These are phyloP conservation scores for Craniophora ligustri DNA, from an alignment of 2,888 invertebrate genomes.

Conservation along the genomic window DNA sequence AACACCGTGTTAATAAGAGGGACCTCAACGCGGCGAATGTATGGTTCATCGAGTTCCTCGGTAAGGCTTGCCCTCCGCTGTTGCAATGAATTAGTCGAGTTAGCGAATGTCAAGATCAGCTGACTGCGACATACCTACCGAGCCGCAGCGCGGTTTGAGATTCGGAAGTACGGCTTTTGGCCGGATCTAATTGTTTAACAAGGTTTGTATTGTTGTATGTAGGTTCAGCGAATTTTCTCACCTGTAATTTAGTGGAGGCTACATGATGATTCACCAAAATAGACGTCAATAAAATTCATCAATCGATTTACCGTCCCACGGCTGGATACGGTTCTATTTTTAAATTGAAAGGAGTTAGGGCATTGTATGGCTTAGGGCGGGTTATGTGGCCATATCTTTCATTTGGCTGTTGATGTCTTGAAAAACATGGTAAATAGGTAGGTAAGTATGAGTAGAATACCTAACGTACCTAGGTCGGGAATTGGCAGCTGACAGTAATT, in stretches of 20 bases:
- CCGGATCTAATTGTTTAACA: constrained; percentile 29
- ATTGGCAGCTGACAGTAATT: background rate
- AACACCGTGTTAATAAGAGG: constrained; percentile 69
- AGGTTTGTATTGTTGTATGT: constrained; percentile 30
- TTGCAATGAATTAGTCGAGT: constrained; percentile 66
- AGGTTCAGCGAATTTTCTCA: background rate
- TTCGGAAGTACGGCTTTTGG: constrained; percentile 42
- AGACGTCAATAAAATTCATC: no score
- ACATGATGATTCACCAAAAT: background rate
- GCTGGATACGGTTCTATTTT: no score
- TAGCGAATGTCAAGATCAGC: constrained; percentile 65
- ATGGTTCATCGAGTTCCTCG: constrained; percentile 62
- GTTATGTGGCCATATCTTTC: no score
- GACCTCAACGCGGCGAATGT: constrained; percentile 62
- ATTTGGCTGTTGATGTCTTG: no score
- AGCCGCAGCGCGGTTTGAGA: constrained; percentile 11
- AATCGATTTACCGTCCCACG: no score
- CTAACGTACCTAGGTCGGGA: no score
- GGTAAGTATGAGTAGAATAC: no score
- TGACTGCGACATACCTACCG: constrained; percentile 37
- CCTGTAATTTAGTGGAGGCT: background rate
- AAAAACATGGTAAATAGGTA: no score
- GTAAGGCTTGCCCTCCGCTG: constrained; percentile 16
- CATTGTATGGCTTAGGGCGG: no score
- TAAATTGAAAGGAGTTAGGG: no score